A percentile compares a stretch with the other conserved stretches of the same genome.
Evolutionary conservation across 2,113 vertebrate species (phyloP).

Genomic region (Cyanistes caeruleus): DNA sequence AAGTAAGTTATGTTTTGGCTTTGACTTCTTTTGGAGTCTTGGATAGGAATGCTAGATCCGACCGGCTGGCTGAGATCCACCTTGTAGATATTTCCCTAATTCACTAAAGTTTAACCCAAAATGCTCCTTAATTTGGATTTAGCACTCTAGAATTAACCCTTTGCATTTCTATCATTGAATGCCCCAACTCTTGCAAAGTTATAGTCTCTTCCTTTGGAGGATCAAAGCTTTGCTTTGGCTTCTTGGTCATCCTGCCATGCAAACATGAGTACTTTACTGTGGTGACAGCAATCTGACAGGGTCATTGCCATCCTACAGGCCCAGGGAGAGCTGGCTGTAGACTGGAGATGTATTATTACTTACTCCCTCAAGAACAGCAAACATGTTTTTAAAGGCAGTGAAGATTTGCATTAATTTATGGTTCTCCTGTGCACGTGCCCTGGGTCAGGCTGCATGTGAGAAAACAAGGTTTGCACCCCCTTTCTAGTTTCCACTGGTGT

Average conservation of each 20-base stretch:
- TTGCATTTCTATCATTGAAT: not conserved
- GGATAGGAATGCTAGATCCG: conserved; percentile 31
- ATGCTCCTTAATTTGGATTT: not conserved
- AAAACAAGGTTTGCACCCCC: not conserved
- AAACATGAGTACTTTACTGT: not conserved
- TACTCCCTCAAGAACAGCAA: not conserved
- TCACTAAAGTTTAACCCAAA: not conserved
- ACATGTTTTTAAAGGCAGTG: not conserved
- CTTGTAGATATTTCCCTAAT: not conserved
- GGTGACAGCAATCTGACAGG: not conserved
- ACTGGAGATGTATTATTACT: not conserved
- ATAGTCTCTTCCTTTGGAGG: not conserved
- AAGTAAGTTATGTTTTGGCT: conserved; percentile 48
- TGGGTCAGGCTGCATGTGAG: not conserved
- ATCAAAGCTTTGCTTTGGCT: not conserved
- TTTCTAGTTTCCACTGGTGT: conserved; percentile 19
- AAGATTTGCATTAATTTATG: conserved; percentile 7
- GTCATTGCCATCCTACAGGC: not conserved
- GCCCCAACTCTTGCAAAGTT: not conserved
- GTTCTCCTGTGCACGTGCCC: not conserved
- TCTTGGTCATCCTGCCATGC: not conserved
- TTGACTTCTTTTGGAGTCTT: conserved; percentile 29
- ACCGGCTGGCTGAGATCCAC: conserved; percentile 42
- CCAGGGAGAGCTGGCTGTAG: not conserved
- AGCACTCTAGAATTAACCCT: not conserved